These are phyloP conservation scores for Lysandra bellargus DNA, from an alignment of 2,888 invertebrate species.

Conservation along the genomic window DNA sequence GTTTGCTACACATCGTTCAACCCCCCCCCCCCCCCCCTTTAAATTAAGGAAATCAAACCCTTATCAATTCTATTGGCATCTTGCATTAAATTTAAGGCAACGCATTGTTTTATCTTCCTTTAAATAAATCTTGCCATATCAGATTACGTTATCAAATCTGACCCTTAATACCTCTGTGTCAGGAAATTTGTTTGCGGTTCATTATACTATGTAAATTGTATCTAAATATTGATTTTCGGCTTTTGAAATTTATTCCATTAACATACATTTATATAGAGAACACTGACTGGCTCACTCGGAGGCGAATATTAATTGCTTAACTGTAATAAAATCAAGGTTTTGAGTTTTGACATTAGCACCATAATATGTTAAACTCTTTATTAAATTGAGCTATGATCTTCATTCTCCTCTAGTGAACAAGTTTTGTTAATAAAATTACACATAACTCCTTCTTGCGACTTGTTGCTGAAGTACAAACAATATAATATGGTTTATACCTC, in stretches of 20 bases:
- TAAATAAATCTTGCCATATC: constrained; percentile 5
- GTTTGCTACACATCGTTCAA: background rate
- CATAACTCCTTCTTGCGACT: background rate
- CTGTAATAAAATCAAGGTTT: too few species aligned
- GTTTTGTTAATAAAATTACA: background rate
- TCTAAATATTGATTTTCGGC: background rate
- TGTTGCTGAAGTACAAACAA: background rate
- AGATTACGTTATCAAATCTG: background rate
- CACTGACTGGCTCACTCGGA: too few species aligned
- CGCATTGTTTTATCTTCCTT: constrained; percentile 1
- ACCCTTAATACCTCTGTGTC: background rate
- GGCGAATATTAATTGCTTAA: too few species aligned
- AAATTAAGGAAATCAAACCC: background rate
- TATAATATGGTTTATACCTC: background rate
- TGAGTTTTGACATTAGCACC: too few species aligned
- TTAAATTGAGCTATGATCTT: too few species aligned
- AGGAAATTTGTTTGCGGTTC: background rate
- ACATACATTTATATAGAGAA: too few species aligned
- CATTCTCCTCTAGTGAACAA: too few species aligned
- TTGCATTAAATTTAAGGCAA: background rate
- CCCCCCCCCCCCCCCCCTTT: background rate
- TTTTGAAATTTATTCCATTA: background rate
- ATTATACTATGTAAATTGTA: background rate
- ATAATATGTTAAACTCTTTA: too few species aligned
- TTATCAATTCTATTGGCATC: constrained; percentile 20